Percentiles rank a stretch among this genome's conserved stretches.
Evolutionary conservation across 2,797 vertebrate genomes (phyloP).

Genomic region (Hemitrygon akajei): DNA sequence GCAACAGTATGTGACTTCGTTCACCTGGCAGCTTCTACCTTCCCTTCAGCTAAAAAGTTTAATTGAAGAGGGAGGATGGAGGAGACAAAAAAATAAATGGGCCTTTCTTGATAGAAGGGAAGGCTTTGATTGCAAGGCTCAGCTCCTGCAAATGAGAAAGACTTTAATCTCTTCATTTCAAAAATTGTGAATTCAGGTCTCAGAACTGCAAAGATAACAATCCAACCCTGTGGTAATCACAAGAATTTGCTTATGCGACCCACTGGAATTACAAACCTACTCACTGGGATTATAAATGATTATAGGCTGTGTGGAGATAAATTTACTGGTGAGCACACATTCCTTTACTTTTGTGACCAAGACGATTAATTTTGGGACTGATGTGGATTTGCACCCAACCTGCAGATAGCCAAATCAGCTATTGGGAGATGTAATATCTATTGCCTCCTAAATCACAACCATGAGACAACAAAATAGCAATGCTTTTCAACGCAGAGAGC

Average conservation of each 20-base stretch:
- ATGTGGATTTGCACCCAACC: conserved; percentile 6
- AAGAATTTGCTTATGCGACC: background rate
- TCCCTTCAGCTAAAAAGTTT: background rate
- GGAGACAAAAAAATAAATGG: background rate
- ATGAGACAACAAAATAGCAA: background rate
- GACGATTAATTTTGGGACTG: background rate
- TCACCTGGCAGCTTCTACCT: background rate
- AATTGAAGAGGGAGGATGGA: background rate
- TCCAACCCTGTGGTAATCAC: background rate
- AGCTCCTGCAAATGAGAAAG: background rate
- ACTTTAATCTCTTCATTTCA: background rate
- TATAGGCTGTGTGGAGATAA: background rate
- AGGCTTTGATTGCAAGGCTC: background rate
- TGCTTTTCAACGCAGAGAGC: background rate
- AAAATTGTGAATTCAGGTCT: background rate
- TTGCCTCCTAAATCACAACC: background rate
- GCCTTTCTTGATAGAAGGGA: background rate
- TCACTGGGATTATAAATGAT: background rate
- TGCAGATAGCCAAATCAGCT: background rate
- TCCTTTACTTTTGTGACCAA: conserved; percentile 10
- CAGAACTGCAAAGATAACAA: background rate
- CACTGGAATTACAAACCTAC: background rate
- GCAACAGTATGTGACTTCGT: background rate
- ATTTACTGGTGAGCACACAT: background rate
- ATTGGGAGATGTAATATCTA: background rate